Conservation (phyloP, 2,888 invertebrate genomes). For the Brachypterus glaber region DNA sequence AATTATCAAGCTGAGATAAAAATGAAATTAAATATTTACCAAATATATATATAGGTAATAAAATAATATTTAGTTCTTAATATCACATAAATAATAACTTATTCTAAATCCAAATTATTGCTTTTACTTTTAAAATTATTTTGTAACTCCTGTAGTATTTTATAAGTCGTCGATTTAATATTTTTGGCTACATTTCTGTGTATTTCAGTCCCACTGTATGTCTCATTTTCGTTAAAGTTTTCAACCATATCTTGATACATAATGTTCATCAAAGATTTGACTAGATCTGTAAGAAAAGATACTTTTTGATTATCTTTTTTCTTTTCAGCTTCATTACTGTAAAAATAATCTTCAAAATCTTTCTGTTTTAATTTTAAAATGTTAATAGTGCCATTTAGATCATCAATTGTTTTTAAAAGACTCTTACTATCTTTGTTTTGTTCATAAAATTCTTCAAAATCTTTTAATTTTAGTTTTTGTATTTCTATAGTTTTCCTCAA, state of each 20-base stretch:
- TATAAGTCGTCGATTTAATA: conserved; percentile 21
- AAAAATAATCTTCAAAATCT: conserved; percentile 15
- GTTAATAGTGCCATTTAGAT: conserved; percentile 16
- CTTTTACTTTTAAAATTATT: not conserved
- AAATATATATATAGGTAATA: not conserved
- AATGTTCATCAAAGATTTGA: conserved; percentile 32
- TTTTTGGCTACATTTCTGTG: conserved; percentile 19
- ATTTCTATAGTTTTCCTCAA: conserved; percentile 6
- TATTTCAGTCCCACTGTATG: conserved; percentile 13
- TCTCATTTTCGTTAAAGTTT: conserved; percentile 19
- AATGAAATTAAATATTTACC: not conserved
- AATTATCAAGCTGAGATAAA: conserved; percentile 5
- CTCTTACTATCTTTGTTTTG: conserved; percentile 15
- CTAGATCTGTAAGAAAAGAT: conserved; percentile 18
- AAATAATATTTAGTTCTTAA: too few species aligned
- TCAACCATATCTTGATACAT: conserved; percentile 31
- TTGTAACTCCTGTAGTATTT: conserved; percentile 20
- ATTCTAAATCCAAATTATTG: too few species aligned
- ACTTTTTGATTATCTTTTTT: conserved; percentile 15
- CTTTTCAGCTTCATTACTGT: conserved; percentile 11
- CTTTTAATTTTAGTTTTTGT: conserved; percentile 18
- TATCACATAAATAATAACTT: too few species aligned
- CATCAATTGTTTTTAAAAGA: conserved; percentile 9
- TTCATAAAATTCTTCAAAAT: conserved; percentile 18
- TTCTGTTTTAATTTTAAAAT: conserved; percentile 19